Percentiles rank a stretch among this genome's conserved stretches.
Evolutionary conservation across 30 jellyfish, hydroid and myxozoan species (phyloP).

Genomic region (Catostylus mosaicus): DNA sequence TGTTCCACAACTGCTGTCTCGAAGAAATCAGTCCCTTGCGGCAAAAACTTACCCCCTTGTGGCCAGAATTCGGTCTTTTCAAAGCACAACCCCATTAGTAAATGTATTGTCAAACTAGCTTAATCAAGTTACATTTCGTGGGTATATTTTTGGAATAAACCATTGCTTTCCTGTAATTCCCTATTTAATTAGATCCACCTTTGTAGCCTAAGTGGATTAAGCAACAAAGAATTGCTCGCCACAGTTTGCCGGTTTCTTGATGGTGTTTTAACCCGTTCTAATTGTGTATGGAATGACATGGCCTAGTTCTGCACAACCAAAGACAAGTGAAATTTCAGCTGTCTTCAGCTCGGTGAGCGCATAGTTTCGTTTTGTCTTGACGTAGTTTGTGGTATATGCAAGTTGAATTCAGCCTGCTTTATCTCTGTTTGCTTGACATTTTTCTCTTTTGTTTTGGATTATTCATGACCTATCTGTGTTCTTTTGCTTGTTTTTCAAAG

Average conservation of each 20-base stretch:
- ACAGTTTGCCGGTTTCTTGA: background rate
- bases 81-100: too few species aligned
- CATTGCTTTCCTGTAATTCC: too few species aligned
- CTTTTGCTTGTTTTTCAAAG: constrained; percentile 17
- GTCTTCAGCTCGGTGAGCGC: constrained; percentile 1
- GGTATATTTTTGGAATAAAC: too few species aligned
- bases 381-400: constrained; percentile 14
- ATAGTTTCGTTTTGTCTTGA: background rate
- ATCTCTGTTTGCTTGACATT: constrained; percentile 15
- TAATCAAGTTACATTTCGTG: too few species aligned
- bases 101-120: too few species aligned
- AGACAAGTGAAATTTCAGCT: too few species aligned
- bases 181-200: background rate
- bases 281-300: background rate
- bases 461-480: constrained; percentile 11
- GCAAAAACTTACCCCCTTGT: too few species aligned
- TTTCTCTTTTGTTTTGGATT: constrained; percentile 31
- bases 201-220: too few species aligned
- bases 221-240: background rate
- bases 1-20: too few species aligned
- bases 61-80: too few species aligned
- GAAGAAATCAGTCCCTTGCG: too few species aligned
- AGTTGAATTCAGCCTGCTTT: background rate
- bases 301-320: too few species aligned
- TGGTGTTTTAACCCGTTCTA: background rate